phyloP scores from a whole-genome alignment of 64 coral and sea anemone species.

The Montipora foliosa region DNA sequence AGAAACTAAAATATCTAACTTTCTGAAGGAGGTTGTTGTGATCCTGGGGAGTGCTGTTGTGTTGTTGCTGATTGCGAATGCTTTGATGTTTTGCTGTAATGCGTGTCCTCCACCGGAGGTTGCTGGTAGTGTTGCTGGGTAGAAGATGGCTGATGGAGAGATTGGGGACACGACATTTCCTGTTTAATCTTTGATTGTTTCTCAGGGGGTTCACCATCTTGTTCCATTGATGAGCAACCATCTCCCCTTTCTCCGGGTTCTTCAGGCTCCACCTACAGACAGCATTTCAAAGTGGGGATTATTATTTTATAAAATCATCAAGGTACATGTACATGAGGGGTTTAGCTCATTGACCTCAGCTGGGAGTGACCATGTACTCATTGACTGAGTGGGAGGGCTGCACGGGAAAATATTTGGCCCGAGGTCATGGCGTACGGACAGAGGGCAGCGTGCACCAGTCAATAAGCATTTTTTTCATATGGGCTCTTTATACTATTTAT shows the following conservation, averaged over 20 bases:
- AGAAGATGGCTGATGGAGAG: neutral
- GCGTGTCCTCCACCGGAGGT: neutral
- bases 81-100: neutral
- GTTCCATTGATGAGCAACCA: conserved; percentile 75
- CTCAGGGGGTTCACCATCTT: conserved; percentile 69
- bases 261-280: conserved; percentile 82
- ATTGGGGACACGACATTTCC: conserved; percentile 22
- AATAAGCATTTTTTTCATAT: too few species aligned
- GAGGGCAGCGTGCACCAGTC: too few species aligned
- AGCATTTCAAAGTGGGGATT: neutral
- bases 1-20: neutral
- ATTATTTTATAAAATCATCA: too few species aligned
- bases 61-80: neutral
- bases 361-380: too few species aligned
- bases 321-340: too few species aligned
- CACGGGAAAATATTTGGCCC: too few species aligned
- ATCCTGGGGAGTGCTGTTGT: conserved; percentile 23
- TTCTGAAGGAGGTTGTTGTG: conserved; percentile 45
- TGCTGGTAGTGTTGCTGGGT: conserved; percentile 12
- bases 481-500: too few species aligned
- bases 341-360: too few species aligned
- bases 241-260: conserved; percentile 68
- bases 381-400: too few species aligned
- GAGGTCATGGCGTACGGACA: too few species aligned
- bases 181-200: conserved; percentile 66